Conservation (phyloP, 2,113 vertebrate genomes). For the Glaucomys volans region DNA sequence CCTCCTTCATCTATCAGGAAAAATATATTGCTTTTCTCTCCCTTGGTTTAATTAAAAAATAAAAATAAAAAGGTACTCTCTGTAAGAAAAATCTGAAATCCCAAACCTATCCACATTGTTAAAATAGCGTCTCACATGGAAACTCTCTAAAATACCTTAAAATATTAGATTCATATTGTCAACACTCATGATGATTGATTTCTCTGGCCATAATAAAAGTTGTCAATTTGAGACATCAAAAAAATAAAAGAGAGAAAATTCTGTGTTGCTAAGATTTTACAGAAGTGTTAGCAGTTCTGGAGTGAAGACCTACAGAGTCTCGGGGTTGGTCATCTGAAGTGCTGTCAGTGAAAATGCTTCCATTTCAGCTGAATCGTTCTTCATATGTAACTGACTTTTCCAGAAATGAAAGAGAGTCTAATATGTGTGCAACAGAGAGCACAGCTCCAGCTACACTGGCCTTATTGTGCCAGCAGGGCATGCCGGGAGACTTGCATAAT, state of each 20-base stretch:
- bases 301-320: neutral
- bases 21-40: neutral
- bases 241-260: neutral
- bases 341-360: conserved; percentile 17
- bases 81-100: neutral
- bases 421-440: conserved; percentile 28
- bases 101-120: neutral
- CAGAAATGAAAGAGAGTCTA: conserved; percentile 50
- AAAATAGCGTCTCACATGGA: neutral
- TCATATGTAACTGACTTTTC: conserved; percentile 46
- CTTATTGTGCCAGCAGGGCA: conserved; percentile 33
- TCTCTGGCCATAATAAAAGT: neutral
- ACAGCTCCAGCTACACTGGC: neutral
- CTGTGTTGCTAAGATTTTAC: neutral
- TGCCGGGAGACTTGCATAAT: conserved; percentile 58
- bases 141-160: neutral
- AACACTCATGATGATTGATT: neutral
- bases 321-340: neutral
- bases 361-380: conserved; percentile 33
- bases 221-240: neutral
- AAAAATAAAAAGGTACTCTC: neutral
- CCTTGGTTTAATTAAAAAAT: neutral
- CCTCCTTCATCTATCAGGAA: neutral
- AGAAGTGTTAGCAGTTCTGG: neutral
- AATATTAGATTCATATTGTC: conserved; percentile 6